Conservation (phyloP, 2,888 invertebrate species). For the Sesia apiformis region DNA sequence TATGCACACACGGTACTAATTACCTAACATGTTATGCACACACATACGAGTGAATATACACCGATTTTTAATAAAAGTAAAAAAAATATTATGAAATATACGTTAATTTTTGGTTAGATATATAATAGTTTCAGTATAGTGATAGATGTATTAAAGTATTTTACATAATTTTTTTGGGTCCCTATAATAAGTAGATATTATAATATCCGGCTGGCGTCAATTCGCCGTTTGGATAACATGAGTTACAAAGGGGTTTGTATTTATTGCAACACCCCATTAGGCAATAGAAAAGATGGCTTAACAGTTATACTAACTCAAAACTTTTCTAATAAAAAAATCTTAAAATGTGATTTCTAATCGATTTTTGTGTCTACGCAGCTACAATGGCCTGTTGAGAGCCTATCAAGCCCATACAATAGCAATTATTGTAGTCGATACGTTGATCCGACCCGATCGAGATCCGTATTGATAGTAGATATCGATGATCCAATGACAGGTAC, state of each 20-base stretch:
- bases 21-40: no score
- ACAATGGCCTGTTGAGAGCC: slow-evolving; percentile 23
- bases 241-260: neutral
- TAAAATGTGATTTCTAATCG: slow-evolving; percentile 2
- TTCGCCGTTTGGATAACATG: no score
- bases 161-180: no score
- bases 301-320: neutral
- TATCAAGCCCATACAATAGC: slow-evolving; percentile 34
- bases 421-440: slow-evolving; percentile 33
- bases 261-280: neutral
- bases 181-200: no score
- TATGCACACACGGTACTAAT: no score
- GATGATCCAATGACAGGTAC: slow-evolving; percentile 21
- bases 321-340: neutral
- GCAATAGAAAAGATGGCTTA: neutral
- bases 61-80: no score
- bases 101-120: no score
- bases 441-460: slow-evolving; percentile 14
- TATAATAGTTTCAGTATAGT: no score
- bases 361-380: slow-evolving; percentile 6
- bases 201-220: no score
- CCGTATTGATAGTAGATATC: slow-evolving; percentile 19
- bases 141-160: no score
- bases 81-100: no score
- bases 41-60: no score